These are phyloP conservation scores for Oscheius sp. DNA, from an alignment of 2,888 invertebrate species.

Conservation along the genomic window DNA sequence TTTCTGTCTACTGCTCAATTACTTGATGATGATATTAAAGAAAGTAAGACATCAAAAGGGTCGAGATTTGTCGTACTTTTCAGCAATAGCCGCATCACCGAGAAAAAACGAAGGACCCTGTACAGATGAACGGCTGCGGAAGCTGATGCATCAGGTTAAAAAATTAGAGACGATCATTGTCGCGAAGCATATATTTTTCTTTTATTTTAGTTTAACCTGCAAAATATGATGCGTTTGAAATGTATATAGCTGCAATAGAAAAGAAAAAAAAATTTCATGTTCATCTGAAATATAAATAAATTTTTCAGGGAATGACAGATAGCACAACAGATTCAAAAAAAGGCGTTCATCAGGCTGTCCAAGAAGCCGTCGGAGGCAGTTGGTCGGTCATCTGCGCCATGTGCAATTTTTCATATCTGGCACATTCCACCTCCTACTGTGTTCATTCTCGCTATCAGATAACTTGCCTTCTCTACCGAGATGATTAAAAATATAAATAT, in stretches of 20 bases:
- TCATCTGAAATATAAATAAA: too few species aligned
- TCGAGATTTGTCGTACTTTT: too few species aligned
- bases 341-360: conserved; percentile 31
- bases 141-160: conserved; percentile 45
- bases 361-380: conserved; percentile 35
- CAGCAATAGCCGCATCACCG: conserved; percentile 11
- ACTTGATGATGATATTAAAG: too few species aligned
- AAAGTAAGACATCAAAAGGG: too few species aligned
- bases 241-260: background rate
- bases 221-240: too few species aligned
- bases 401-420: conserved; percentile 46
- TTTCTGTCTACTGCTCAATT: too few species aligned
- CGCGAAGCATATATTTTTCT: too few species aligned
- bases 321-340: conserved; percentile 38
- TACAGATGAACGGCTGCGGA: conserved; percentile 43
- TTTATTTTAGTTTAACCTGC: too few species aligned
- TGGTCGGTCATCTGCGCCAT: conserved; percentile 49
- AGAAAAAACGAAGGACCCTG: conserved; percentile 37
- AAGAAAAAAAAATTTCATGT: conserved; percentile 1
- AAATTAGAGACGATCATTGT: too few species aligned
- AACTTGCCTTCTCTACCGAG: conserved; percentile 44
- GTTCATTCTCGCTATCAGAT: conserved; percentile 43
- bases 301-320: conserved; percentile 42
- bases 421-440: conserved; percentile 43
- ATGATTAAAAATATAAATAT: too few species aligned